Evolutionary conservation across 2,113 vertebrate species (phyloP).

Genomic region (Sminthopsis crassicaudata): DNA sequence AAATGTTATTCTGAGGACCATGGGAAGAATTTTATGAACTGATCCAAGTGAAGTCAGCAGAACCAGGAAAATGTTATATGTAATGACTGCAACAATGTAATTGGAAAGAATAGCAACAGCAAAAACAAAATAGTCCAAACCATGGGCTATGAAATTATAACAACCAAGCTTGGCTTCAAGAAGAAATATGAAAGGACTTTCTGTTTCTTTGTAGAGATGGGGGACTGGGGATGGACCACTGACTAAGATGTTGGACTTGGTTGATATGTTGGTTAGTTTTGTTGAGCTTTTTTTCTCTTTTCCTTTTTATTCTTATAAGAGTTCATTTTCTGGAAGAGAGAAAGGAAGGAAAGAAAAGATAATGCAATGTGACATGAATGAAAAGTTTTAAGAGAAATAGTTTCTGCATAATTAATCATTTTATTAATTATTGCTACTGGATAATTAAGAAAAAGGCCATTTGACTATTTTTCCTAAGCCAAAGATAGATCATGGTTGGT

Average conservation of each 20-base stretch:
- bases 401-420: no score
- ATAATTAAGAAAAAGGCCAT: no score
- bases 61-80: neutral
- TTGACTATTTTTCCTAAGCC: no score
- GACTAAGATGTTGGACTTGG: neutral
- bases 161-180: neutral
- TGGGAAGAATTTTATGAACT: neutral
- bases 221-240: neutral
- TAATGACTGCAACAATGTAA: neutral
- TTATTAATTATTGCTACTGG: no score
- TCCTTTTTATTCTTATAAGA: neutral
- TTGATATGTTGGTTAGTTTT: neutral
- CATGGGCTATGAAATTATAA: neutral
- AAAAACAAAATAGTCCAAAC: neutral
- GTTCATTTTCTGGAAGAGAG: neutral
- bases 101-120: neutral
- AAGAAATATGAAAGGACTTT: neutral
- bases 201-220: neutral
- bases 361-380: neutral
- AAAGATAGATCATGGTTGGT: no score
- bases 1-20: neutral
- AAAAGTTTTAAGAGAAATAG: no score
- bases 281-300: neutral
- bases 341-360: neutral
- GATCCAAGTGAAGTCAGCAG: neutral